A percentile compares a stretch with the other conserved stretches of the same genome.
Conservation (phyloP, 2,797 vertebrate species). For the Rhynchotus rufescens region DNA sequence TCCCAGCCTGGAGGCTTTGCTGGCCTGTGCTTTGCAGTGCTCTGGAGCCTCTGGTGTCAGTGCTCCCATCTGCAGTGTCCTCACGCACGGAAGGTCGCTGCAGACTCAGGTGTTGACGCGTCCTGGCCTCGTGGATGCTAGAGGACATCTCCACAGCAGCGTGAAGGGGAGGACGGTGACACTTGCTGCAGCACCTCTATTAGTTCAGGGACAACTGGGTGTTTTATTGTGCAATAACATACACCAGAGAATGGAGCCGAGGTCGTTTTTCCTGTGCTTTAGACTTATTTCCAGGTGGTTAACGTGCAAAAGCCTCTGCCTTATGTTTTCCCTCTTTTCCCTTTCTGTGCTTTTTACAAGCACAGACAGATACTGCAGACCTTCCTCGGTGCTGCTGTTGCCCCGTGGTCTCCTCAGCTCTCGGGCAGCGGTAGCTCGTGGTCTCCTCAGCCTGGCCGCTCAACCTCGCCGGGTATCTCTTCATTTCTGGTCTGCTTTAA, state of each 20-base stretch:
- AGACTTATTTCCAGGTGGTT: background rate
- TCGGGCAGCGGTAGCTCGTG: background rate
- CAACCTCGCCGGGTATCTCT: background rate
- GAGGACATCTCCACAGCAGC: background rate
- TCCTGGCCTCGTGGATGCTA: background rate
- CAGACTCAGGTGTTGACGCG: background rate
- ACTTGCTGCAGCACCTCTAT: background rate
- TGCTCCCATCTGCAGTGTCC: background rate
- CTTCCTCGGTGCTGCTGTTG: background rate
- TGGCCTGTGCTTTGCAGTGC: background rate
- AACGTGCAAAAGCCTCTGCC: fast-evolving
- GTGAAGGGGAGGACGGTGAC: background rate
- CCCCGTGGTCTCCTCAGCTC: background rate
- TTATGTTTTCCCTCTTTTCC: background rate
- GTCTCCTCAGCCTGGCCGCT: fast-evolving
- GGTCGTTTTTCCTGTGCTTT: background rate
- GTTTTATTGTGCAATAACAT: background rate
- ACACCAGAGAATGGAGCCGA: background rate
- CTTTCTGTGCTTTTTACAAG: too few relatives aligned
- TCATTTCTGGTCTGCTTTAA: background rate
- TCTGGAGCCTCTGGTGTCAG: background rate
- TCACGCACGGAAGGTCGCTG: background rate
- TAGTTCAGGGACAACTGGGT: background rate
- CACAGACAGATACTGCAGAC: background rate
- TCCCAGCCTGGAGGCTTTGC: background rate